phyloP scores from a whole-genome alignment of 2,797 vertebrate genomes.

The Limosa lapponica region DNA sequence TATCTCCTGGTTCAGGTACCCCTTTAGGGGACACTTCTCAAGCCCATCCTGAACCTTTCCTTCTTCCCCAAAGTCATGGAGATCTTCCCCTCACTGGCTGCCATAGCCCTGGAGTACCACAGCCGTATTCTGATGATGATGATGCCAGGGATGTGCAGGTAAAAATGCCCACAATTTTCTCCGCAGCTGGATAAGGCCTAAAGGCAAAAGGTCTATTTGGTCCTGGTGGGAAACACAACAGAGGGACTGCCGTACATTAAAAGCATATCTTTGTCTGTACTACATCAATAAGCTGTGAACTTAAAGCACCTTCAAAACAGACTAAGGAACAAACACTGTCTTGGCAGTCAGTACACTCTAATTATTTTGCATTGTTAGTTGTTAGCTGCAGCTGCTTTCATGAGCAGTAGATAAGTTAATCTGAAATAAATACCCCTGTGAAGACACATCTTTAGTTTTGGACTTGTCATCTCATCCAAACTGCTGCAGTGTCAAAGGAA shows the following conservation, averaged over 20 bases:
- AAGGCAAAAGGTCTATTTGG: neutral
- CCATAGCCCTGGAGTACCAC: neutral
- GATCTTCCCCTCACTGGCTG: neutral
- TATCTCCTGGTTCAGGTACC: neutral
- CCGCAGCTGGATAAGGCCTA: neutral
- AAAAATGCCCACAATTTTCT: neutral
- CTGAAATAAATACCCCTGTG: neutral
- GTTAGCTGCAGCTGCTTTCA: neutral
- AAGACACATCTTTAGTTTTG: neutral
- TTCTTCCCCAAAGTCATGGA: neutral
- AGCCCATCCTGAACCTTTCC: neutral
- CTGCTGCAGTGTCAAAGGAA: neutral
- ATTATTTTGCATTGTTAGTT: constrained; percentile 13
- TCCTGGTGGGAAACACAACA: neutral
- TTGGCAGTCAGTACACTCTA: constrained; percentile 2
- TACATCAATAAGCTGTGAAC: neutral
- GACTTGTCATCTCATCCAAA: neutral
- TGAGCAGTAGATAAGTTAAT: neutral
- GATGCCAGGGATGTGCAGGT: neutral
- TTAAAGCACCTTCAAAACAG: constrained; percentile 19
- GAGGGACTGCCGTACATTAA: neutral
- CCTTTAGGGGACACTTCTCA: neutral
- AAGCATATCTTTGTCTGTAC: neutral
- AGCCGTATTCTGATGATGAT: neutral
- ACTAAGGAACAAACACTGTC: neutral